phyloP scores from a whole-genome alignment of 35 echinoderm and acorn worm species.

The Apostichopus parvimensis region DNA sequence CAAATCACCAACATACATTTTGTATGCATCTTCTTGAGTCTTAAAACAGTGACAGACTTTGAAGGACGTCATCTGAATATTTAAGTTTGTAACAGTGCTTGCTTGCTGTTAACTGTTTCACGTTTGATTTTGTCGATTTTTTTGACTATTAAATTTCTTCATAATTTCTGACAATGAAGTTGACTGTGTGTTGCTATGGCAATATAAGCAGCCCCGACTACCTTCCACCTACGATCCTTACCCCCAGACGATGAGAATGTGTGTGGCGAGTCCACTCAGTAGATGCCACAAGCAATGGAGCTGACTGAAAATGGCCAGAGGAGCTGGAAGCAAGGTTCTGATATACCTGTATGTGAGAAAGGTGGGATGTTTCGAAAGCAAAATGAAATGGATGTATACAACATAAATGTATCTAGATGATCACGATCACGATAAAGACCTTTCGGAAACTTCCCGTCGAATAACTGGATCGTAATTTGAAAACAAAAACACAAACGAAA shows the following conservation, averaged over 20 bases:
- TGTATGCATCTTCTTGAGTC: too few species aligned
- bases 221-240: slow-evolving; percentile 18
- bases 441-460: too few species aligned
- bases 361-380: background rate
- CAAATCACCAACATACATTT: background rate
- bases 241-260: slow-evolving; percentile 56
- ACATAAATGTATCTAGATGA: too few species aligned
- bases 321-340: slow-evolving; percentile 43
- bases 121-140: background rate
- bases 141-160: background rate
- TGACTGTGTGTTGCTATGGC: slow-evolving; percentile 3
- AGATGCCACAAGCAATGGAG: slow-evolving; percentile 71
- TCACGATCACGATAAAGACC: too few species aligned
- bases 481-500: too few species aligned
- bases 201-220: background rate
- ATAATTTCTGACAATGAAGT: background rate
- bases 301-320: slow-evolving; percentile 23
- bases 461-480: too few species aligned
- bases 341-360: slow-evolving; percentile 48
- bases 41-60: too few species aligned
- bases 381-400: too few species aligned
- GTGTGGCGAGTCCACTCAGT: slow-evolving; percentile 54
- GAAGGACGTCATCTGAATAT: too few species aligned
- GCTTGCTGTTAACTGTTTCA: background rate
- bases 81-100: background rate